phyloP scores from a whole-genome alignment of 2,113 vertebrate species.

The Rhynchomys soricoides region DNA sequence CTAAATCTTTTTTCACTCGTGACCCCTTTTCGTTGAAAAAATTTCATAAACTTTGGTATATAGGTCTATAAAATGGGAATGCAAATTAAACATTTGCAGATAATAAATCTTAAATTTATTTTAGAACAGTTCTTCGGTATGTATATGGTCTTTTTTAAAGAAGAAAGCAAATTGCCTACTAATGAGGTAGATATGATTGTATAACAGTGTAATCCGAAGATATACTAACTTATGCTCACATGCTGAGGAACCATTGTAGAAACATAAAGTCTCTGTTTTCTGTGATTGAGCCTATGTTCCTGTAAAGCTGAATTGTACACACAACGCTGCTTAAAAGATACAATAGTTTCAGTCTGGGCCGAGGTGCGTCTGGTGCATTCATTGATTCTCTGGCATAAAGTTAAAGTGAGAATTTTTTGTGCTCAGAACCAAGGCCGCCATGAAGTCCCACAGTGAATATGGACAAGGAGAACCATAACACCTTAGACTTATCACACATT shows the following conservation, averaged over 20 bases:
- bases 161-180: background rate
- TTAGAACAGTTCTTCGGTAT: background rate
- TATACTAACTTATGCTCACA: background rate
- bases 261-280: background rate
- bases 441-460: background rate
- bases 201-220: background rate
- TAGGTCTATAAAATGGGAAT: background rate
- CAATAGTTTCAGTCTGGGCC: background rate
- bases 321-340: background rate
- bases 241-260: background rate
- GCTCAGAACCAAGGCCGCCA: background rate
- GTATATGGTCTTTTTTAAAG: background rate
- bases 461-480: background rate
- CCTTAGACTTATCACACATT: background rate
- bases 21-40: background rate
- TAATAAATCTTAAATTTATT: background rate
- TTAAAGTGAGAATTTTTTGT: background rate
- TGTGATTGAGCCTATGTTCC: background rate
- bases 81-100: background rate
- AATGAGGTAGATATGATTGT: background rate
- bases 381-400: background rate
- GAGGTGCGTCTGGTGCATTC: background rate
- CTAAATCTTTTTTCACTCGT: background rate
- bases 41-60: background rate
- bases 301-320: background rate